Base-by-base conservation (phyloP, 2,113 vertebrate species). In the Fulmarus glacialis region DNA sequence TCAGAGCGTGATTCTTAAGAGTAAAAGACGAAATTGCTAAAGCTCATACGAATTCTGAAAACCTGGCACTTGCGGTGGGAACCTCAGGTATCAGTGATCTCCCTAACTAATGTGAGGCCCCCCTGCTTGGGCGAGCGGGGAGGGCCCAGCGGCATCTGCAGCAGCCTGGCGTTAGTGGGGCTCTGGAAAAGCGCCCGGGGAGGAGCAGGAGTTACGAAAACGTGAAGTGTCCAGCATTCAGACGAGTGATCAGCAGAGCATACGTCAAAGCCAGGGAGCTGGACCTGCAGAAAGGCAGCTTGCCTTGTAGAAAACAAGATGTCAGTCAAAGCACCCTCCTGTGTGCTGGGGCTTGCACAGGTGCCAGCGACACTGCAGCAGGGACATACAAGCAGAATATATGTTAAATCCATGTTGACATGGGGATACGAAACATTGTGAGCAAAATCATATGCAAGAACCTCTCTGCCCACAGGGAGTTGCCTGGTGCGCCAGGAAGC, bases 91-190 rank as follows among this genome's bases (percentile, higher is more conserved):
- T 11, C 40, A 64, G 17, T 27, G 38, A 80, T 53, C 3, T 4
- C 14, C 29, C 29, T 48, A 36, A 77, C 4, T 12, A 42, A 36
- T 2, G 8, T 4, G 15, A 22, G 18, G 17, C n/a, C 7, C 3
- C 19, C 13, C 38, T 52, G 30, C 36, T 52, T 48, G 16, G 34
- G 42, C 0, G 0, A 72, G 34, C 0, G 0, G 55, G 42, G 42
- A 73, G 27, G 20, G 81, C 9, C 5, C 66, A 34, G 45, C 67
- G 92, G 75, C 50, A 26, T 36, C 38, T 0, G 0, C 50, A 71
- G 72, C 82, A 87, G 73, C 52, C 64, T 72, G 64, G 26, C 11
- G 1, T 40, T 55, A 40, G 53, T 50, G 32, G 58, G 53, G 74
- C 32, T 86, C 90, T 96, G 91, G 95, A 90, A 89, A 70, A 32